Base-by-base conservation (phyloP, 2,113 vertebrate genomes). In the Ageneiosus marmoratus region DNA sequence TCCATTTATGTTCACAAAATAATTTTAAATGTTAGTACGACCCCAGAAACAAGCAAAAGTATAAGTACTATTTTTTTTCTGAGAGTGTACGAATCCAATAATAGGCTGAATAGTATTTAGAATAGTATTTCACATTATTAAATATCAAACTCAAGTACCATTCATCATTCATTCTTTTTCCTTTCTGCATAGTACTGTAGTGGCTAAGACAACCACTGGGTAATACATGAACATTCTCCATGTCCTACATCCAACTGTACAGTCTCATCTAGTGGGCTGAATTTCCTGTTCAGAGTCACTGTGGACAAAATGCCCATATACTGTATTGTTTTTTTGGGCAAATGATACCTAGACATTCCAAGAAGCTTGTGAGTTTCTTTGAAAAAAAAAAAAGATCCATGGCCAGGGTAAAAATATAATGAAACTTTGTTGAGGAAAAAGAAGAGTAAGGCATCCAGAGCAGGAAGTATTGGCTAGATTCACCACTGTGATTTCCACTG, bases 381-480 rank as follows among this genome's bases (percentile, higher is more conserved):
- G 69, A 3, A 72, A 15, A 81, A 63, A 3, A 72, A 15, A 81
- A 63, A 77, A 12, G 48, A 41, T 63, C 58, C 60, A 29, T 55
- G 24, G 24, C 46, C 73, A 55, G 18, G 73, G 75, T 79, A 11
- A 67, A 77, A 78, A 44, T 34, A 76, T 53, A 32, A 60, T 37
- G 53, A 78, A 70, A 79, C 15, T 37, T 50, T 34, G 41, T 69
- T 60, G 62, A 79, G 82, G 46, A 72, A 72, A 84, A 79, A 50
- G 37, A 6, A 53, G 20, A 37, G 24, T 32, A 51, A 83, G 46
- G 22, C 34, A 29, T 48, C 37, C 44, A 29, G 34, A 75, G 62
- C 34, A 41, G 86, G 91, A 93, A 77, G 80, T 92, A 29, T 85
- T 95, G 60, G 24, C 41, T 72, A 72, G 41, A 63, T 72, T 84